Base-by-base conservation (phyloP, 1,140 invertebrate species). In the Drosophila virilis region DNA sequence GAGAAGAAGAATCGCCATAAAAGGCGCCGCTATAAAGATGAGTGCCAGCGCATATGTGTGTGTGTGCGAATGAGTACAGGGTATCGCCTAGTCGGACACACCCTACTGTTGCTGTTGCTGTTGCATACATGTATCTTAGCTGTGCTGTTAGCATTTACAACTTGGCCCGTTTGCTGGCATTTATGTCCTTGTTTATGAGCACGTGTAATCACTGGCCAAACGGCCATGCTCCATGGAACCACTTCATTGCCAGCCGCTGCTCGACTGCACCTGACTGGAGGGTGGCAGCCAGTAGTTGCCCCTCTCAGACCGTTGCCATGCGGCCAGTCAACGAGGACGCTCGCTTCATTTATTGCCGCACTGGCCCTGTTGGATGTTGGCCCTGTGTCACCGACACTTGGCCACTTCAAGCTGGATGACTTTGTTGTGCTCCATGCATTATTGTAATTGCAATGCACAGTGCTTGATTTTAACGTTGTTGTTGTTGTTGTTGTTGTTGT, bases 161-260 rank as follows among this genome's bases (percentile, higher is more conserved):
- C 59, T 65, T 69, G 35, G 60, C 45, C 40, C n/a, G 28, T 28
- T 13, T 10, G 22, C 35, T 8, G 52, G 67, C 48, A 73, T 73
- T 67, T 62, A 57, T 68, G 55, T 48, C 80, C 73, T 84, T 84
- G 74, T 80, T 84, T 84, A 85, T 85, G 77, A 59, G 64, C 66
- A 84, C 77, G 81, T 84, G 81, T 84, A 84, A 84, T 85, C 81
- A 85, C 81, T 85, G 70, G 64, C 71, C 71, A 64, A 71, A 65
- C 43, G 22, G 68, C 55, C 60, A 55, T 48, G 68, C 32, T 70
- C 48, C 79, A 82, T 82, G 80, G 22, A 71, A 61, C 75, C 80
- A 83, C 80, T 83, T 82, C 74, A 82, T 82, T 74, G 72, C 73
- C 71, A 62, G 59, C 37, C 55, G 54, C 60, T 66, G 67, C 76